Evolutionary conservation across 2,113 vertebrate species (phyloP), one percentile per base, ranked within the genome.

Genomic region (Eubucco bourcierii): DNA sequence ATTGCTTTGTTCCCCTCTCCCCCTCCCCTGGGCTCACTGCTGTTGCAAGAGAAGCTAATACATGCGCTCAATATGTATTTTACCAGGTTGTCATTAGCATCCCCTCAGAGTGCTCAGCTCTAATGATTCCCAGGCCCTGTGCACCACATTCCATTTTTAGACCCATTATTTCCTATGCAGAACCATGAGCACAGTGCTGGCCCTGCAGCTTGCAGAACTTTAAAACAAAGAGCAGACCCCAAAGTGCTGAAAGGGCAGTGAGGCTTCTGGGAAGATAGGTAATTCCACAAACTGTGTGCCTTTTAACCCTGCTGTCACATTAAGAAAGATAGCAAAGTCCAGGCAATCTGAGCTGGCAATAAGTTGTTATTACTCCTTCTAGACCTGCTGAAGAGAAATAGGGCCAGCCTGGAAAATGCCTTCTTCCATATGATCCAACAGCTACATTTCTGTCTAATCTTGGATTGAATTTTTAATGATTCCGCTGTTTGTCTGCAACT

Each of bases 121-220:
- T 85, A 95, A 91, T 8, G 76, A 84, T 90, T 93, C 90, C 91
- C 59, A 84, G 82, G 64, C 84, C 58, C 20, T 23, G 28, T 37
- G 63, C 33, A 63, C 23, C 10, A 3, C 12, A 25, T 76, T 96
- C 87, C 83, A 75, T 81, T 90, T 84, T 96, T 74, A 96, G 90
- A 76, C 10, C 25, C 67, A 84, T 21, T 34, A 18, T 66, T 44
- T 77, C 91, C 74, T 34, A 46, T 47, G 21, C 24, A 85, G 81
- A 84, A 67, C 76, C 76, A 29, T 4, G 50, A 92, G 67, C 3
- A 4, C 59, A 91, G 29, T 33, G 84, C 73, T 94, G 85, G 60
- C 71, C 66, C 74, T 91, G 83, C 89, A 93, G 41, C 90, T 85
- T 59, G 78, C 70, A 52, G 85, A 93, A 74, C 60, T 63, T 73